Base-by-base conservation (phyloP, 2,888 invertebrate species). In the Aproaerema taeniolella region DNA sequence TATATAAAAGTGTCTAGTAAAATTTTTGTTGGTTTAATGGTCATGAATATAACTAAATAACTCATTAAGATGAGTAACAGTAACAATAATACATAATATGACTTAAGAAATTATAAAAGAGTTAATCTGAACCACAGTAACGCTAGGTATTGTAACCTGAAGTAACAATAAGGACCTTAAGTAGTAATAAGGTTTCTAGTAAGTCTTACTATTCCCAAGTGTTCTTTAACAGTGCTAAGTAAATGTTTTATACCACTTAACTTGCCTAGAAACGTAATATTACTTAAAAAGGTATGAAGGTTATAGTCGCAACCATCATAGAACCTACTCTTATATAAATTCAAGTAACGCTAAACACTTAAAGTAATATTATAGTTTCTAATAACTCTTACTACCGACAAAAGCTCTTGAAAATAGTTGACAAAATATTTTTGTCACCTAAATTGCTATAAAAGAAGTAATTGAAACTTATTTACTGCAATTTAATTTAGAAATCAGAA, bases 21-120 rank as follows among this genome's bases (percentile, higher is more conserved):
- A 20, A 32, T 33, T 9, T 16, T 24, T 11, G 16, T 12, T 26
- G 31, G 9, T 38, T 31, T 6, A 24, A 24, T 34, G 20, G 34
- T 10, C 10, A 12, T 34, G 24, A 24, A 10, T 20, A 34, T 34
- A 34, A 34, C 17, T 34, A 24, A 34, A 12, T 34, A 34, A 34
- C 17, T 24, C 34, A 24, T 34, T 12, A 4, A 34, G 34, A 34
- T 20, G 34, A 24, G 24, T 34, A 34, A 34, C 34, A 34, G 34
- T 24, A 20, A 34, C 14, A 34, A 24, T 24, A 11, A 12, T 24
- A 34, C 17, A n/a, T 24, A 24, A 24, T 34, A 34, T 34, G 12
- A 34, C 16, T 25, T 17, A 24, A 34, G 34, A 24, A 20, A 16
- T 4, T 34, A 24, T 20, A 7, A 34, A 24, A 16, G 34, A 34